Evolutionary conservation across 2,888 invertebrate genomes (phyloP), one percentile per base, ranked within the genome.

Genomic region (Drosophila parthenogenetica): DNA sequence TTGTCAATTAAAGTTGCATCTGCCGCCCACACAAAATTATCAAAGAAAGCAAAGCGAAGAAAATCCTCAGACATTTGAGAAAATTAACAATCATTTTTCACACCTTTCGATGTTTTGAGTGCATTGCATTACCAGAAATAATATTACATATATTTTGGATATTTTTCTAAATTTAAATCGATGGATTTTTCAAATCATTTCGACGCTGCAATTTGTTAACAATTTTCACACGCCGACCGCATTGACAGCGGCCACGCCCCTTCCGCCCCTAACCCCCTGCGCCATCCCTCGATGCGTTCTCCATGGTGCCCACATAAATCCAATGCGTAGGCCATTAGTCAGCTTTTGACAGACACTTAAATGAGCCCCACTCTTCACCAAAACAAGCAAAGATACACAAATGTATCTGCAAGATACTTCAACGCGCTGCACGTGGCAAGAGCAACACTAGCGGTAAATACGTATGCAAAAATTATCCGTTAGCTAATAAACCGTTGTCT

Each of bases 161-260:
- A 58, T 62, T 58, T 71, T 59, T 80, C 82, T 82, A 79, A 62
- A 72, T 79, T 79, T 73, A 86, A 66, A 70, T 76, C 69, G 55
- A 70, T 74, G 72, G 74, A 58, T 74, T 77, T 74, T 64, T 69
- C 57, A 73, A 81, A 79, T 60, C 74, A 65, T 85, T 84, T 89
- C 82, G 85, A 73, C 85, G 75, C 87, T 69, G 77, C 82, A 87
- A 89, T 85, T 85, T 85, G 89, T 87, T 85, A 87, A 79, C 77
- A 69, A 87, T 84, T 87, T 89, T 84, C 89, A 84, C 83, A 84
- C 83, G 68, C 72, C 35, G 69, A 68, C 70, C 32, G 70, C 66
- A 11, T 66, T 86, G 88, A 85, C 88, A 82, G 88, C 85, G 54
- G 49, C 42, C 55, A 14, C 63, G 29, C 69, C 51, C 43, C 46